A percentile compares a stretch with the other conserved stretches of the same genome.
These are phyloP conservation scores for Meta bourneti DNA, from an alignment of 2,888 invertebrate genomes.

Conservation along the genomic window DNA sequence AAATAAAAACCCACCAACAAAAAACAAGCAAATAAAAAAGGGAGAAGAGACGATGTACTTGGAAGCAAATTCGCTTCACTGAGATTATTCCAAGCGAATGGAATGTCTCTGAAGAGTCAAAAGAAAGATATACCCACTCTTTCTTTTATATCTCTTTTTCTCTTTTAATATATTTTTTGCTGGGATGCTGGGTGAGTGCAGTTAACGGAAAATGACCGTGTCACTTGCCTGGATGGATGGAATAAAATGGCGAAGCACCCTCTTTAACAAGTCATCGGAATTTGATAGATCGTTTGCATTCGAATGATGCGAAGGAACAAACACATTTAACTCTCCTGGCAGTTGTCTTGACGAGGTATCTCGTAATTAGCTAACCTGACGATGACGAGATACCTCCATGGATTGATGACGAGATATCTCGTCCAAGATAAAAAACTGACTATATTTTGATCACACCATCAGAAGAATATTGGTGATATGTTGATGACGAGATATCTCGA, in stretches of 20 bases:
- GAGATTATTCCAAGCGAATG: constrained; percentile 47
- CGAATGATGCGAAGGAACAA: constrained; percentile 35
- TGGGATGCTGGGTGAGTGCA: background rate
- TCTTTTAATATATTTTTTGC: background rate
- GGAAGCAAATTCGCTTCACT: constrained; percentile 50
- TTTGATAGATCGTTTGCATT: constrained; percentile 62
- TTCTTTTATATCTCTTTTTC: constrained; percentile 15
- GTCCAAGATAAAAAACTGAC: too few species aligned
- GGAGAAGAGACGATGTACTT: constrained; percentile 14
- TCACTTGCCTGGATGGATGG: constrained; percentile 20
- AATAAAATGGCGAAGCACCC: constrained; percentile 10
- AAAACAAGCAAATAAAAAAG: constrained; percentile 11
- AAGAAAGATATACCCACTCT: constrained; percentile 20
- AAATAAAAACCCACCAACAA: constrained; percentile 16
- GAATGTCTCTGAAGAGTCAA: constrained; percentile 40
- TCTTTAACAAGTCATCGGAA: constrained; percentile 49
- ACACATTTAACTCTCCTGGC: background rate
- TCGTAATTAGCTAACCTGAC: constrained; percentile 17
- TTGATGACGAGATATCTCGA: too few species aligned
- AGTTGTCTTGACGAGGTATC: background rate
- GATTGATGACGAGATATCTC: too few species aligned
- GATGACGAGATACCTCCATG: too few species aligned
- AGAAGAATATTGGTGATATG: too few species aligned
- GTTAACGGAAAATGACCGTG: constrained; percentile 49
- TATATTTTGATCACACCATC: too few species aligned